Base-by-base conservation (phyloP, 2,113 vertebrate species). In the Equus przewalskii region DNA sequence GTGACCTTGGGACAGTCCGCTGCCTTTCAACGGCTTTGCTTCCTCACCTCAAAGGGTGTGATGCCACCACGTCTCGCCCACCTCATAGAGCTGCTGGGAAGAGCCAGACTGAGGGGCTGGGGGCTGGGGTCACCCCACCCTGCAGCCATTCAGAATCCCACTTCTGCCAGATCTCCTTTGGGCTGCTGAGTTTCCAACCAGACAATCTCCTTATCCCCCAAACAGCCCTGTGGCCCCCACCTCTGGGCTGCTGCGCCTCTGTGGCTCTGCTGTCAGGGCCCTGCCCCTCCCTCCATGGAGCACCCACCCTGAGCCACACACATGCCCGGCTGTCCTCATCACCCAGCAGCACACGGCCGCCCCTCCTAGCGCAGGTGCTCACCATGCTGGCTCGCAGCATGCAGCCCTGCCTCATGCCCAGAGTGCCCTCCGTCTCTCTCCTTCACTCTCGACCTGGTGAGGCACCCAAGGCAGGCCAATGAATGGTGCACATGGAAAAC, bases 341-440 rank as follows among this genome's bases (percentile, higher is more conserved):
- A 75, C 19, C n/a, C 58, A 36, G 51, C 44, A 19, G 24, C 41
- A 76, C 14, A 12, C 72, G 58, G 24, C 79, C 16, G 33, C 41
- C 30, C 83, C 51, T 78, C n/a, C 81, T 30, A 30, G 30, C 44
- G 56, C 0, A 0, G 41, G 83, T 36, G 44, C 83, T 14, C 16
- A 49, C 49, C 0, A 0, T 0, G 0, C 44, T 4, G 16, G 64
- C 79, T 28, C 4, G 3, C 33, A 44, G 8, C 13, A 2, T 8
- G 5, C 51, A 19, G 44, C 87, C 73, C 33, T 69, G 73, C 54
- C 6, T 6, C 79, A 14, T 11, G 28, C 54, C 60, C 51, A 41
- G 49, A 28, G 21, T 33, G 26, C 16, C 33, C 36, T 13, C 58
- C 10, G 1, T 44, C 60, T 22, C 46, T 89, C 58, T 49, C 62